Evolutionary conservation across 1,140 invertebrate genomes (phyloP).

Genomic region (Diachasma alloeum): DNA sequence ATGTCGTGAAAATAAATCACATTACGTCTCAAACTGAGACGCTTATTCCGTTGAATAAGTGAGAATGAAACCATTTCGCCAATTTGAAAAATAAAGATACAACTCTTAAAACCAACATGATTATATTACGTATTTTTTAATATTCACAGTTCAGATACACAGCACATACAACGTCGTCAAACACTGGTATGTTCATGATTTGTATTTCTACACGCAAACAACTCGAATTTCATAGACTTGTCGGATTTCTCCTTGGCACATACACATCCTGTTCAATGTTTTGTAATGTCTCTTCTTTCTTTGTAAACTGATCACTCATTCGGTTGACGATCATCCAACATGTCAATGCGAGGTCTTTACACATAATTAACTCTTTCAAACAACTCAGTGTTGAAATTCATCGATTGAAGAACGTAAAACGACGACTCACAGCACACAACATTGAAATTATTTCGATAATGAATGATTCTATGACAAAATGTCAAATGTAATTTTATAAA

Average conservation of each 20-base stretch:
- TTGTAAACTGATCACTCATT: not conserved
- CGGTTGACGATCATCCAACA: not conserved
- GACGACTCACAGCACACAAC: not conserved
- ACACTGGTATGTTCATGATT: not conserved
- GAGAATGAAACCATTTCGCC: not conserved
- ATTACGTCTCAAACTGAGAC: not conserved
- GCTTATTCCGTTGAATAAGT: not conserved
- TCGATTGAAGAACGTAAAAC: not conserved
- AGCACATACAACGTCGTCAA: slow-evolving; percentile 14
- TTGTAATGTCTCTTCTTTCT: not conserved
- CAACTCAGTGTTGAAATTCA: not conserved
- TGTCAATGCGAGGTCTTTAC: not conserved
- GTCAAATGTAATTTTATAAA: not conserved
- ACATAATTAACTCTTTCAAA: not conserved
- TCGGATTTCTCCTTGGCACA: not conserved
- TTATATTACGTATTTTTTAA: slow-evolving; percentile 16
- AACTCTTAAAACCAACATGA: not conserved
- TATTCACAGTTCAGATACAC: slow-evolving; percentile 32
- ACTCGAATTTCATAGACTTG: not conserved
- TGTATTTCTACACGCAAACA: not conserved
- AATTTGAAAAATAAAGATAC: not conserved
- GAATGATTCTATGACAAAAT: not conserved
- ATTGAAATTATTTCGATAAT: not conserved
- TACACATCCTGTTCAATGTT: not conserved
- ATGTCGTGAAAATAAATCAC: not conserved